These are phyloP conservation scores for Echinometra lucunter DNA, from an alignment of 53 echinoderm and acorn worm genomes.

Conservation along the genomic window DNA sequence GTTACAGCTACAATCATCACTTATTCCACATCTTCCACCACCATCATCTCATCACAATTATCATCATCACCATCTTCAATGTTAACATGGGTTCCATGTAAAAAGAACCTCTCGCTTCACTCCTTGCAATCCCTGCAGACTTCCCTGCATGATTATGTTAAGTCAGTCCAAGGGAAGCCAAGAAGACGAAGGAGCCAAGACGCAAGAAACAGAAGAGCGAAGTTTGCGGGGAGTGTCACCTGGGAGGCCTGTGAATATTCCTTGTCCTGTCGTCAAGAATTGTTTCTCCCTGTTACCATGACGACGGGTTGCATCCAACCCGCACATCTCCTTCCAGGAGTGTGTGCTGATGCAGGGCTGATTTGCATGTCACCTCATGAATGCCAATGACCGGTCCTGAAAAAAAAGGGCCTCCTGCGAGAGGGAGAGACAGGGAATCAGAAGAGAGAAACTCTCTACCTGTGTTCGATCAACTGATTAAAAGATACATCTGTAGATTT, in stretches of 20 bases:
- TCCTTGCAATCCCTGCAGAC: neutral
- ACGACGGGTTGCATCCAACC: neutral
- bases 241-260: slow-evolving; percentile 49
- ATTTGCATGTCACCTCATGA: slow-evolving; percentile 45
- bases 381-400: slow-evolving; percentile 14
- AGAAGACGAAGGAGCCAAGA: slow-evolving; percentile 27
- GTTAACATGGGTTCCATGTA: neutral
- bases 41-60: neutral
- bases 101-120: neutral
- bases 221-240: neutral
- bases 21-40: neutral
- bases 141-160: slow-evolving; percentile 41
- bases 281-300: slow-evolving; percentile 47
- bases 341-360: neutral
- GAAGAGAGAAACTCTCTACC: neutral
- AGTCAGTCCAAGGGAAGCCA: slow-evolving; percentile 13
- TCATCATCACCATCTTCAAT: neutral
- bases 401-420: neutral
- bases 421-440: neutral
- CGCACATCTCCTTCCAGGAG: neutral
- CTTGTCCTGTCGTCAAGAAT: slow-evolving; percentile 33
- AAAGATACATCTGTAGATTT: neutral
- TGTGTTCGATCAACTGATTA: slow-evolving; percentile 31
- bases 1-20: neutral
- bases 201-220: neutral